Conservation (phyloP, 2,888 invertebrate species). For the Drosophila longiperda region DNA sequence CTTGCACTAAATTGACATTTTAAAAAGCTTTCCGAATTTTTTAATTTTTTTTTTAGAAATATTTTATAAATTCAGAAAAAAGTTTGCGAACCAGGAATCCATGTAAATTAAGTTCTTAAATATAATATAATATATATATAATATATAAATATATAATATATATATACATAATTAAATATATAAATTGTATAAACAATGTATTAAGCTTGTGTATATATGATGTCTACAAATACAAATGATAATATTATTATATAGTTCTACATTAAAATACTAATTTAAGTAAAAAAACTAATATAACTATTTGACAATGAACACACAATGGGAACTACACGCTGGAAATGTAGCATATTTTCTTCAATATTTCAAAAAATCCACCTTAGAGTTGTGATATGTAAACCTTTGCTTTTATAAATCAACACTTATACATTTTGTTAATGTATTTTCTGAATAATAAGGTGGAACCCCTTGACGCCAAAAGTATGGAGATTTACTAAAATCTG, state of each 20-base stretch:
- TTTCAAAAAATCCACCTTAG: background rate
- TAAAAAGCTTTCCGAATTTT: background rate
- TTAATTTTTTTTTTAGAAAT: background rate
- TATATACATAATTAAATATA: too few relatives aligned
- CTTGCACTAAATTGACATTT: background rate
- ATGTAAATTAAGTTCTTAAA: background rate
- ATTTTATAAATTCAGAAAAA: background rate
- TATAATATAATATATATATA: too few relatives aligned
- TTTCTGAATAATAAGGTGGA: too few relatives aligned
- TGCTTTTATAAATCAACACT: too few relatives aligned
- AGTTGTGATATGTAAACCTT: background rate
- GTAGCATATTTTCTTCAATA: background rate
- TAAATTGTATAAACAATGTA: background rate
- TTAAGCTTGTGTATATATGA: background rate
- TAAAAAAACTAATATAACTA: background rate
- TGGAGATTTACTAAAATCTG: background rate
- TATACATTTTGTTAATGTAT: too few relatives aligned
- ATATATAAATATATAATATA: too few relatives aligned
- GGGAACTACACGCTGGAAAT: background rate
- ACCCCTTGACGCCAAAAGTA: too few relatives aligned
- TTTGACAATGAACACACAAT: background rate
- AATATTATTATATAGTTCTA: background rate
- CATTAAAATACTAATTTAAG: background rate
- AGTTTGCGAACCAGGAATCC: background rate
- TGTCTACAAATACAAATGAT: background rate